Conservation (phyloP, 92 coral and sea anemone species). For the Palythoa grandis region DNA sequence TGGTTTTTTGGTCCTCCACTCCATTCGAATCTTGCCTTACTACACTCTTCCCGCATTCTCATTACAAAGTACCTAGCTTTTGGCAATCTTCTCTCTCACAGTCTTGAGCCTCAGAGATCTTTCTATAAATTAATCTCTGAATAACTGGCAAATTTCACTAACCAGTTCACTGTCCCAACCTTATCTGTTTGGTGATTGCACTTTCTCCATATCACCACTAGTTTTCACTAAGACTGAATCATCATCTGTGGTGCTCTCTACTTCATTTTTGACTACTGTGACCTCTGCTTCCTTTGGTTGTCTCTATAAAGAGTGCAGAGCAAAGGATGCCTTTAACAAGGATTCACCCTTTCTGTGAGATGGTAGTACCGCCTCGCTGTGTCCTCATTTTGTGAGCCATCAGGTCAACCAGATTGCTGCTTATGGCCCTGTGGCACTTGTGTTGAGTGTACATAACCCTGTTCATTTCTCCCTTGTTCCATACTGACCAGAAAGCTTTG, state of each 20-base stretch:
- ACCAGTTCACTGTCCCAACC: constrained; percentile 25
- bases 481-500: constrained; percentile 49
- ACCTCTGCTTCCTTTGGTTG: not conserved
- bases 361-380: constrained; percentile 51
- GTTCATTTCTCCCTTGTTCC: constrained; percentile 54
- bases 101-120: constrained; percentile 6
- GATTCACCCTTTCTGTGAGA: constrained; percentile 39
- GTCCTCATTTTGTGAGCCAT: constrained; percentile 66
- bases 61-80: constrained; percentile 7
- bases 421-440: constrained; percentile 41
- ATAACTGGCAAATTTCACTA: constrained; percentile 6
- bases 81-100: constrained; percentile 34
- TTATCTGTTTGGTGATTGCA: not conserved
- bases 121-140: constrained; percentile 25
- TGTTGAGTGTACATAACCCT: constrained; percentile 52
- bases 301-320: constrained; percentile 37
- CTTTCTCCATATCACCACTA: constrained; percentile 8
- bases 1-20: constrained; percentile 26
- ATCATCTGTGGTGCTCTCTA: not conserved
- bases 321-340: constrained; percentile 54
- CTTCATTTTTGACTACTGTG: not conserved
- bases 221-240: not conserved
- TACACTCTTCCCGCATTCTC: constrained; percentile 40
- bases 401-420: constrained; percentile 59
- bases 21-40: constrained; percentile 43